Conservation (phyloP, 30 jellyfish, hydroid and myxozoan genomes). For the Sanderia malayensis region DNA sequence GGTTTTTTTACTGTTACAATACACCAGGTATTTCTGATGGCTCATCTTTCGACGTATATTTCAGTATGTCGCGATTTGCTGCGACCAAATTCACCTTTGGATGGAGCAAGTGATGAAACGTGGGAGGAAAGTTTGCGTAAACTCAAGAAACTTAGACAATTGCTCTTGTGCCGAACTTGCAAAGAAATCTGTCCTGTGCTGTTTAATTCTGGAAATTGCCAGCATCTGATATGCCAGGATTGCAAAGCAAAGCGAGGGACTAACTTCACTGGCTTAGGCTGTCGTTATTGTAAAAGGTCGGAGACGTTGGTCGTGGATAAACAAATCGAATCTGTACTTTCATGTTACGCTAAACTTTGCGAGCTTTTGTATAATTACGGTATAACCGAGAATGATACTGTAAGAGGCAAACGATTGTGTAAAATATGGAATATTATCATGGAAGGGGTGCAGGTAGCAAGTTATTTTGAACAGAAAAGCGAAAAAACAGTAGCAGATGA, state of each 20-base stretch:
- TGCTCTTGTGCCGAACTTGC: conserved; percentile 75
- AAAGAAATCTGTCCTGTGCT: conserved; percentile 59
- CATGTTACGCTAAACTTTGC: conserved; percentile 73
- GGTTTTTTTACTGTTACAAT: no score
- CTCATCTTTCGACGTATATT: conserved; percentile 35
- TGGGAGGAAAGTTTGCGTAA: conserved; percentile 61
- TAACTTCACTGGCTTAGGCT: conserved; percentile 38
- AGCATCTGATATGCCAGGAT: conserved; percentile 62
- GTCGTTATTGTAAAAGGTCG: conserved; percentile 66
- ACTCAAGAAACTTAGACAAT: conserved; percentile 57
- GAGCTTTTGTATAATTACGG: conserved; percentile 57
- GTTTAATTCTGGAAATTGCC: conserved; percentile 57
- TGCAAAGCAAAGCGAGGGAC: conserved; percentile 50
- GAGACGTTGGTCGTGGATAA: conserved; percentile 40
- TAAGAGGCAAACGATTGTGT: conserved; percentile 27
- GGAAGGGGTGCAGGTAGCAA: conserved; percentile 55
- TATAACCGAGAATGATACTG: conserved; percentile 22
- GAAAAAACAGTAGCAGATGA: conserved; percentile 6
- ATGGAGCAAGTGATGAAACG: conserved; percentile 10
- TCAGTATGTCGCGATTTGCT: conserved; percentile 43
- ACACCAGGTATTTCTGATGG: no score
- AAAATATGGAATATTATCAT: conserved; percentile 38
- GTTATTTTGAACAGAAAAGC: neutral
- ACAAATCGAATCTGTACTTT: conserved; percentile 46
- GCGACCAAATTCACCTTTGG: conserved; percentile 26